Base-by-base conservation (phyloP, 2,888 invertebrate genomes). In the Synergus umbraculus region DNA sequence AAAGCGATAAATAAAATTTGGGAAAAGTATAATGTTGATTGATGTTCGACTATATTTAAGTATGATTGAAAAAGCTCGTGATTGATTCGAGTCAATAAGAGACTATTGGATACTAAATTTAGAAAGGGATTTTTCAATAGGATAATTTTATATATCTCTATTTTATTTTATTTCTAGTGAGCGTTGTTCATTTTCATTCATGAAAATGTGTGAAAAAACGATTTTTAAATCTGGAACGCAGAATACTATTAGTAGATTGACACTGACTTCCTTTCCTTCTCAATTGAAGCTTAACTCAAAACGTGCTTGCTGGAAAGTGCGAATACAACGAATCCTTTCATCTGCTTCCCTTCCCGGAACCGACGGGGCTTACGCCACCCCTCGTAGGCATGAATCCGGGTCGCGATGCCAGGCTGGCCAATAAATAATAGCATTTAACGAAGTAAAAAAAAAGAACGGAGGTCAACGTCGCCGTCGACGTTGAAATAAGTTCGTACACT, bases 401-500 rank as follows among this genome's bases (percentile, higher is more conserved):
- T 46, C 69, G 69, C 69, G 29, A 44, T 73, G 37, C 54, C 37
- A 49, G 29, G 37, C n/a, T 49, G 10, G 29, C 73, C 37, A 73
- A 73, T 73, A 73, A 73, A 69, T 69, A 69, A 69, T 69, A 69
- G 29, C 49, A 69, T 69, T 69, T 69, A 69, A 49, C 49, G 29
- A 54, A 37, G 22, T 46, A 46, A 49, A 49, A 69, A 69, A 46
- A 37, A 69, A 81, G 79, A 78, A 82, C 78, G 69, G 83, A 82
- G 82, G 82, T 83, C 83, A 82, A 83, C 83, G 83, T 83, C 82
- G 83, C 77, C 79, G 77, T 81, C 76, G 80, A 82, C 82, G 86
- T 84, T 83, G 85, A 84, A 87, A 86, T 85, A 85, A 85, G 83
- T 84, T 84, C 85, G 89, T 82, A 82, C 89, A 85, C 83, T 87